Conservation (phyloP, 2,113 vertebrate genomes). For the Tachysurus fulvidraco region DNA sequence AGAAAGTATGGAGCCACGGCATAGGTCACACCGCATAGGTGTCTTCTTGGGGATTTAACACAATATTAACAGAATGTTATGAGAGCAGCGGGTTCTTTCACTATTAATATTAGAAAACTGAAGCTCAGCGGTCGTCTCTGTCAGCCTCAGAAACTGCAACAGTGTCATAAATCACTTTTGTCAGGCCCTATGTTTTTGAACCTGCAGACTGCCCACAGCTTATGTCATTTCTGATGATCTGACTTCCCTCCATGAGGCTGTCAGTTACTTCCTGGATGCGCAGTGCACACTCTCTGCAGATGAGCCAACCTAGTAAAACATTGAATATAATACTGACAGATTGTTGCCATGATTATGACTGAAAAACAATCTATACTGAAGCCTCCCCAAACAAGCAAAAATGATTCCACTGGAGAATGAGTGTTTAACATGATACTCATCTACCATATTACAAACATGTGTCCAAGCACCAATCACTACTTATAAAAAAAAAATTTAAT, state of each 20-base stretch:
- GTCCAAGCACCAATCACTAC: background rate
- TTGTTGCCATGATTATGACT: conserved; percentile 2
- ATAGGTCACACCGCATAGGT: conserved; percentile 46
- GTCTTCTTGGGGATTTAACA: conserved; percentile 66
- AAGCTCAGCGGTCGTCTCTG: conserved; percentile 56
- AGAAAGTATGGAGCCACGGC: conserved; percentile 60
- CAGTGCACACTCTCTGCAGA: conserved; percentile 55
- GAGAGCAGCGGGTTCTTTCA: conserved; percentile 68
- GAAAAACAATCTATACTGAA: background rate
- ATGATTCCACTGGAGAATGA: too few relatives aligned
- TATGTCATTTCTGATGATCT: conserved; percentile 66
- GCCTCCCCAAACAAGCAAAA: background rate
- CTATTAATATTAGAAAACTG: conserved; percentile 29
- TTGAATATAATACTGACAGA: background rate
- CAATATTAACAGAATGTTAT: conserved; percentile 75
- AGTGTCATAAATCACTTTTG: conserved; percentile 72
- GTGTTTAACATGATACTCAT: background rate
- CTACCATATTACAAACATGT: background rate
- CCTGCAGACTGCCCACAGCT: conserved; percentile 59
- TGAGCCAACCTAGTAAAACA: conserved; percentile 36
- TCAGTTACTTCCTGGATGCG: conserved; percentile 51
- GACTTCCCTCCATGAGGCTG: conserved; percentile 57
- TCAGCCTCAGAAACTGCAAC: conserved; percentile 70
- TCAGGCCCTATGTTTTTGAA: conserved; percentile 70
- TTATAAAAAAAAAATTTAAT: background rate